phyloP scores from a whole-genome alignment of 1,140 invertebrate species.

The Hycleus cichorii region DNA sequence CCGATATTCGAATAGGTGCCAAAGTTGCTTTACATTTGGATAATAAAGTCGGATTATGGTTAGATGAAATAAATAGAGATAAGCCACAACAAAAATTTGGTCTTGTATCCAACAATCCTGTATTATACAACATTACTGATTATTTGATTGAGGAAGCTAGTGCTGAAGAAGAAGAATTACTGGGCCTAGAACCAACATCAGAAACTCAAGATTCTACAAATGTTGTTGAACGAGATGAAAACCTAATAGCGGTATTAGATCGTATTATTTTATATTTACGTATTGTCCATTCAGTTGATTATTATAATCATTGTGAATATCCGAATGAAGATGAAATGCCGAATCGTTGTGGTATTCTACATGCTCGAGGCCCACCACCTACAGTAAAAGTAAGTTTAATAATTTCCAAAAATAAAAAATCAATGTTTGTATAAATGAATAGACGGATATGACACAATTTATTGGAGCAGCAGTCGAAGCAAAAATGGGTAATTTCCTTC shows the following conservation, averaged over 20 bases:
- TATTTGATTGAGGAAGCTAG: constrained; percentile 97
- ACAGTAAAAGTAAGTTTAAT: constrained; percentile 41
- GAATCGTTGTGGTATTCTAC: constrained; percentile 96
- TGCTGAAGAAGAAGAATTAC: constrained; percentile 93
- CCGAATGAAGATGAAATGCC: constrained; percentile 99
- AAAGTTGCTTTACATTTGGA: constrained; percentile 95
- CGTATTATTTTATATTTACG: constrained; percentile 87
- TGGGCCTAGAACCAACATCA: constrained; percentile 61
- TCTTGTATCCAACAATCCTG: constrained; percentile 86
- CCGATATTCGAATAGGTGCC: constrained; percentile 90
- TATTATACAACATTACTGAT: constrained; percentile 95
- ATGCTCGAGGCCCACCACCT: constrained; percentile 83
- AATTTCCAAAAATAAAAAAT: too few relatives aligned
- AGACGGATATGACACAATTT: constrained; percentile 38
- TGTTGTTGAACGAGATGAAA: constrained; percentile 71
- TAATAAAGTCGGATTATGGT: constrained; percentile 74
- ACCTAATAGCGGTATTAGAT: constrained; percentile 63
- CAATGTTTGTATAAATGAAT: too few relatives aligned
- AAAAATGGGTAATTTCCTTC: constrained; percentile 84
- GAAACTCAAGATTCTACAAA: constrained; percentile 50
- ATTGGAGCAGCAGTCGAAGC: constrained; percentile 51
- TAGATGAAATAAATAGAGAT: constrained; percentile 44
- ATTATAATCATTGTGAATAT: constrained; percentile 98
- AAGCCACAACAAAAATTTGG: constrained; percentile 55
- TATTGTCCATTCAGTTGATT: constrained; percentile 97